phyloP scores from a whole-genome alignment of 2,888 invertebrate genomes.

The Chrysodeixis includens region DNA sequence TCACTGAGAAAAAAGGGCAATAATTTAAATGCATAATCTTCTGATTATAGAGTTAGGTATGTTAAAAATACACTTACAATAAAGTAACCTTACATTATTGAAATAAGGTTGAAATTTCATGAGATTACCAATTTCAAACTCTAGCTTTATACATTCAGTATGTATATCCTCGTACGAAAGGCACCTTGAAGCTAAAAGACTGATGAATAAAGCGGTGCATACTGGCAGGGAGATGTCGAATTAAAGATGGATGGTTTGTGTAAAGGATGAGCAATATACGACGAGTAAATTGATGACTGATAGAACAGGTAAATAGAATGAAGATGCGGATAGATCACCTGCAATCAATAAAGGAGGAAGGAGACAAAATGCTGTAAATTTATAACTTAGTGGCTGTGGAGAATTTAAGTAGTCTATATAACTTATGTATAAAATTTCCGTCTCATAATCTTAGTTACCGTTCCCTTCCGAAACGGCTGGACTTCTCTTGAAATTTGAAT shows the following conservation, averaged over 20 bases:
- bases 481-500: no score
- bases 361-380: neutral
- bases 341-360: neutral
- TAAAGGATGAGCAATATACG: neutral
- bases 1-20: no score
- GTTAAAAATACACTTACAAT: no score
- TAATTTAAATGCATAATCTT: no score
- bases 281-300: neutral
- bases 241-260: slow-evolving; percentile 4
- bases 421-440: no score
- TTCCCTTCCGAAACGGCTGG: no score
- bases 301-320: slow-evolving; percentile 1
- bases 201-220: slow-evolving; percentile 4
- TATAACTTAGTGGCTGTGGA: neutral
- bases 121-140: neutral
- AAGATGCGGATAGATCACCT: neutral
- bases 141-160: neutral
- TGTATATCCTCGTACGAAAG: neutral
- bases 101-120: no score
- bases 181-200: neutral
- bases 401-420: no score
- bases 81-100: no score
- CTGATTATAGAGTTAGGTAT: no score
- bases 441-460: no score
- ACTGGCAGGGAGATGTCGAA: slow-evolving; percentile 1